Evolutionary conservation across 2,888 invertebrate species (phyloP).

Genomic region (Melipona beecheii): DNA sequence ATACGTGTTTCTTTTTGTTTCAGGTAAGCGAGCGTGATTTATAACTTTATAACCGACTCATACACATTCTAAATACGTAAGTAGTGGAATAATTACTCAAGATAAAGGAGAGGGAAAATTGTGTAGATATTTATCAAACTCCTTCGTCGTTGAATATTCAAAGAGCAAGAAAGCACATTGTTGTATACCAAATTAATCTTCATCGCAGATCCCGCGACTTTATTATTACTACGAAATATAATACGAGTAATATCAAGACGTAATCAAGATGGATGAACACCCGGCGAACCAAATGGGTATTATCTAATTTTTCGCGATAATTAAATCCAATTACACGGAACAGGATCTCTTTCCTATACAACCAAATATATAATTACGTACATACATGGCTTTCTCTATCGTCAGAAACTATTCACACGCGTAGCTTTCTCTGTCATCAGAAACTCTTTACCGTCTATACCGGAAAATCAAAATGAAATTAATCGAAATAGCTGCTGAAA

Average conservation of each 20-base stretch:
- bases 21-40: slow-evolving; percentile 63
- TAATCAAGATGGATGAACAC: slow-evolving; percentile 37
- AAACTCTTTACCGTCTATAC: no score
- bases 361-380: background rate
- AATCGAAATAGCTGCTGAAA: no score
- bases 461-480: background rate
- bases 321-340: slow-evolving; percentile 24
- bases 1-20: slow-evolving; percentile 58
- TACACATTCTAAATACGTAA: slow-evolving; percentile 9
- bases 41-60: background rate
- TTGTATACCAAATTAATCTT: slow-evolving; percentile 18
- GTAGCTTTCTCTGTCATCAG: background rate
- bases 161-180: background rate
- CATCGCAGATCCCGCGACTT: background rate
- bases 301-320: slow-evolving; percentile 21
- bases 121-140: background rate
- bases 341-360: background rate
- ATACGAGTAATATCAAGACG: slow-evolving; percentile 1
- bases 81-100: slow-evolving; percentile 6
- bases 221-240: slow-evolving; percentile 20
- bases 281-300: background rate
- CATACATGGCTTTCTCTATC: background rate
- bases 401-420: background rate
- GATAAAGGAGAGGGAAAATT: background rate
- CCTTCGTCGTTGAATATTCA: slow-evolving; percentile 17